A percentile compares a stretch with the other conserved stretches of the same genome.
Conservation (phyloP, 2,113 vertebrate genomes). For the Scomber scombrus region DNA sequence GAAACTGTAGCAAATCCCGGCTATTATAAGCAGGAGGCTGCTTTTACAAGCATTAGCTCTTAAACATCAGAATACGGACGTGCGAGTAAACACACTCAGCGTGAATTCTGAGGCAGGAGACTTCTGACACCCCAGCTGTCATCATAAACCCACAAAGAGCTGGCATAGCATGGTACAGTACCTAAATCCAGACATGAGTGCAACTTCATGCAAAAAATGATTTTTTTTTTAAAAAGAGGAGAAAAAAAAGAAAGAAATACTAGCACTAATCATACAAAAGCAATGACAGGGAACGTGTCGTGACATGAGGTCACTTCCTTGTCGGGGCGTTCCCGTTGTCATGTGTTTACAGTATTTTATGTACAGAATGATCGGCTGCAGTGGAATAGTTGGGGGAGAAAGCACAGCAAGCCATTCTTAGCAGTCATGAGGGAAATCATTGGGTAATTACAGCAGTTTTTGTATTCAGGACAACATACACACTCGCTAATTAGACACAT, state of each 20-base stretch:
- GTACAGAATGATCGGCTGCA: slow-evolving; percentile 70
- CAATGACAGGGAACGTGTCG: slow-evolving; percentile 54
- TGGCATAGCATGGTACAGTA: slow-evolving; percentile 64
- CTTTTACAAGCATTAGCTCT: not conserved
- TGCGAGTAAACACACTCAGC: slow-evolving; percentile 61
- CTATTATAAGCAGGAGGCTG: not conserved
- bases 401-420: slow-evolving; percentile 80
- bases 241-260: slow-evolving; percentile 43
- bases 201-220: slow-evolving; percentile 78
- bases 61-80: slow-evolving; percentile 1
- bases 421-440: slow-evolving; percentile 74
- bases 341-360: slow-evolving; percentile 71
- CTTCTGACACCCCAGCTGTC: slow-evolving; percentile 55
- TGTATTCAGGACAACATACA: slow-evolving; percentile 83
- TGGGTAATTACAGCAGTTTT: slow-evolving; percentile 77
- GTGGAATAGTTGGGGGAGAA: slow-evolving; percentile 49
- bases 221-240: not conserved
- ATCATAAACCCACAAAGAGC: slow-evolving; percentile 62
- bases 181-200: slow-evolving; percentile 70
- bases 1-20: not conserved
- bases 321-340: slow-evolving; percentile 52
- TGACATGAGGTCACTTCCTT: slow-evolving; percentile 59
- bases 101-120: slow-evolving; percentile 52
- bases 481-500: slow-evolving; percentile 81
- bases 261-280: slow-evolving; percentile 74